Base-by-base conservation (phyloP, 1,140 invertebrate genomes). In the Halictus rubicundus region DNA sequence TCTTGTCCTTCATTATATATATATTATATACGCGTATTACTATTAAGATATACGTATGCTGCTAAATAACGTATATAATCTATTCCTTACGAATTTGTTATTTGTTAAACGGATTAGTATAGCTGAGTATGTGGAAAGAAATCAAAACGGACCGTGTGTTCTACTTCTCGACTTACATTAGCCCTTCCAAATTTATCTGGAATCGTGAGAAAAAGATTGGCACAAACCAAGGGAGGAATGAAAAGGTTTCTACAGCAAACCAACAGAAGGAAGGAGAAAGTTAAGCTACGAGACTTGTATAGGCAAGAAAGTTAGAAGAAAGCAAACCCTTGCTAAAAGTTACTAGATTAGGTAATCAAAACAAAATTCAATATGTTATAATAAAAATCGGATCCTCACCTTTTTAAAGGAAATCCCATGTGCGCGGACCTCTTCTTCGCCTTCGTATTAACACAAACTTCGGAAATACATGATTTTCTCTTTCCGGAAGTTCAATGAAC, bases 271-370 rank as follows among this genome's bases (percentile, higher is more conserved):
- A 52, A 83, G 71, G 70, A 81, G 59, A 75, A 68, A 69, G 68
- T 86, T 32, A 86, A 86, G 83, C 84, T 75, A 77, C 57, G 69
- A 80, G 85, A 82, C 46, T 83, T 16, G 14, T 78, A 32, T 32
- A 57, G 80, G 85, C 80, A 80, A 76, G 78, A 59, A 49, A 85
- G 80, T 79, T 76, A 27, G 32, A 77, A 39, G 32, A 77, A 85
- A 82, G 80, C 83, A 74, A 86, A 79, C 27, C 83, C 68, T 80
- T 86, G 70, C 72, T 85, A 82, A 81, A 66, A 66, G 59, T 78
- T 37, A 74, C 60, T 77, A 81, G 25, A 81, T 46, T 49, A 81
- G 42, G 27, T 77, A 32, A 80, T 68, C 39, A 27, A 69, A 77
- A 75, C 60, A 52, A 81, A 73, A 84, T 23, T 3, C 49, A 84